phyloP scores from a whole-genome alignment of 2,888 invertebrate species.

The Andrena chrysosceles region DNA sequence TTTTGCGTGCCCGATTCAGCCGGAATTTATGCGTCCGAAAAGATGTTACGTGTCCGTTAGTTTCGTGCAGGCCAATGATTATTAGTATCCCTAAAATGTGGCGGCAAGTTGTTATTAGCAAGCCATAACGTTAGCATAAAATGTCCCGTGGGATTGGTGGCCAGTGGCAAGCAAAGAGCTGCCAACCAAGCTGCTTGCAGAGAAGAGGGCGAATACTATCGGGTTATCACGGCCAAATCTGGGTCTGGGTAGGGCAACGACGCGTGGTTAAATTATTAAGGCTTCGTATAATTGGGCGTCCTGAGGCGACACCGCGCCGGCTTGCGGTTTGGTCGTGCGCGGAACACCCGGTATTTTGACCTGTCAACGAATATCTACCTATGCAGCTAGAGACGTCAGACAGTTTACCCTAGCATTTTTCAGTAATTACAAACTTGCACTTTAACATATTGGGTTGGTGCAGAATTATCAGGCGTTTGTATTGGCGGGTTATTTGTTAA shows the following conservation, averaged over 20 bases:
- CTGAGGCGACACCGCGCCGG: slow-evolving; percentile 63
- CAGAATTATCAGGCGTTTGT: no score
- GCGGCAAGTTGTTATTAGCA: slow-evolving; percentile 76
- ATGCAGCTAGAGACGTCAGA: slow-evolving; percentile 5
- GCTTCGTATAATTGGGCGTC: slow-evolving; percentile 79
- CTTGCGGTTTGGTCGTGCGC: slow-evolving; percentile 74
- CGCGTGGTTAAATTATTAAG: slow-evolving; percentile 79
- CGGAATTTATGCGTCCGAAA: slow-evolving; percentile 37
- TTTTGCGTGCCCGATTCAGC: slow-evolving; percentile 16
- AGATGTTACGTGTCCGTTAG: slow-evolving; percentile 53
- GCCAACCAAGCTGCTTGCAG: slow-evolving; percentile 7
- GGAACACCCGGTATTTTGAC: slow-evolving; percentile 57
- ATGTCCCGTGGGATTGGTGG: slow-evolving; percentile 53
- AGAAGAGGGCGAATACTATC: slow-evolving; percentile 44
- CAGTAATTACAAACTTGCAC: not conserved
- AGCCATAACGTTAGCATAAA: slow-evolving; percentile 76
- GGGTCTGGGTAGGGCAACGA: slow-evolving; percentile 73
- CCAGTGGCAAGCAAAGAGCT: slow-evolving; percentile 14
- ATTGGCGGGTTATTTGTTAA: no score
- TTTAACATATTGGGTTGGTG: not conserved
- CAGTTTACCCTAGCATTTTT: not conserved
- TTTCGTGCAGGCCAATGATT: slow-evolving; percentile 59
- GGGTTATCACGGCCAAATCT: slow-evolving; percentile 78
- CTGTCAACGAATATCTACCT: slow-evolving; percentile 50
- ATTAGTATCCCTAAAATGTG: slow-evolving; percentile 73